Percentiles rank a stretch among this genome's conserved stretches.
Evolutionary conservation across 2,113 vertebrate genomes (phyloP).

Genomic region (Hiodon alosoides): DNA sequence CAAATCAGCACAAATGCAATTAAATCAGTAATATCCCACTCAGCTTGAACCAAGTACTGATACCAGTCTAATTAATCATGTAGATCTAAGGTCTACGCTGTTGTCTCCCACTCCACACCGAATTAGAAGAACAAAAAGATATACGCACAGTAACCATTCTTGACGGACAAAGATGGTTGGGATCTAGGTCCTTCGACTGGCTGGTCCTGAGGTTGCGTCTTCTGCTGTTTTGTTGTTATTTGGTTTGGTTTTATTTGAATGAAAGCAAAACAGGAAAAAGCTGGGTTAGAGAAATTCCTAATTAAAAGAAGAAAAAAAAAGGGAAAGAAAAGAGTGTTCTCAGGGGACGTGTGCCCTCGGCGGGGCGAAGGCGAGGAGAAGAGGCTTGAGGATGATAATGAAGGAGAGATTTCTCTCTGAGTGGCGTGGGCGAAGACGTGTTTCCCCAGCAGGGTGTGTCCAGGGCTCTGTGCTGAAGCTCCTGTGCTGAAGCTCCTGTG

Average conservation of each 20-base stretch:
- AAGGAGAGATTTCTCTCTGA: conserved; percentile 68
- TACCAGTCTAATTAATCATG: background rate
- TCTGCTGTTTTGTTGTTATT: conserved; percentile 32
- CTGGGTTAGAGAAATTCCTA: conserved; percentile 40
- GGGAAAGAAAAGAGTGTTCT: conserved; percentile 63
- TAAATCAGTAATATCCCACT: background rate
- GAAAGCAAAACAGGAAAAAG: conserved; percentile 7
- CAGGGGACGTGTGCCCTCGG: conserved; percentile 64
- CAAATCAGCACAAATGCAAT: background rate
- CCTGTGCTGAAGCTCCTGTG: conserved; percentile 57
- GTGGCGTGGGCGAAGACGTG: conserved; percentile 72
- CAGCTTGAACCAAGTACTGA: background rate
- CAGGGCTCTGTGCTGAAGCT: conserved; percentile 69
- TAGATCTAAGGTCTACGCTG: conserved; percentile 5
- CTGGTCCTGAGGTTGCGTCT: conserved; percentile 55
- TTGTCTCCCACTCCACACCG: conserved; percentile 1
- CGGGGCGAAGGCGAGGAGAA: conserved; percentile 67
- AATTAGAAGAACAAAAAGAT: conserved; percentile 45
- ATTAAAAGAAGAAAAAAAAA: conserved; percentile 65
- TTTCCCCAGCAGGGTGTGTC: conserved; percentile 74
- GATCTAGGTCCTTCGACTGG: conserved; percentile 69
- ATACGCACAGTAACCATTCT: conserved; percentile 82
- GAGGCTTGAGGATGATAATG: conserved; percentile 64
- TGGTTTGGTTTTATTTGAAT: conserved; percentile 41
- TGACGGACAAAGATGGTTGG: conserved; percentile 65